phyloP scores from a whole-genome alignment of 1,140 invertebrate genomes.

The Ditylenchus dipsaci region DNA sequence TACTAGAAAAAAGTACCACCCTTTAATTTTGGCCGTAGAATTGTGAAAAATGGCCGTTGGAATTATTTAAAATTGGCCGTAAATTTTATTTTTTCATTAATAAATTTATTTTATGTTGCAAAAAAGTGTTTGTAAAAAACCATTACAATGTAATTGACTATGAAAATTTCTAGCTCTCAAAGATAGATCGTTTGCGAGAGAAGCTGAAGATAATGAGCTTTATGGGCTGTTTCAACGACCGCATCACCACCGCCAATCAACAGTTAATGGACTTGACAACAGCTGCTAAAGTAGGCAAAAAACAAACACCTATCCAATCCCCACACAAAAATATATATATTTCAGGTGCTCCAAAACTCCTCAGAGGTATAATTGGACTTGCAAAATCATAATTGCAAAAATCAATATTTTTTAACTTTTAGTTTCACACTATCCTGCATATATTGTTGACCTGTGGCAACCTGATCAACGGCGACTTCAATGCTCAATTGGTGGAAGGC shows the following conservation, averaged over 20 bases:
- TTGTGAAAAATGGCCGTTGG: too few relatives aligned
- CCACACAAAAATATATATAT: neutral
- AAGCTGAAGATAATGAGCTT: slow-evolving; percentile 32
- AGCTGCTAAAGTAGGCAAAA: slow-evolving; percentile 22
- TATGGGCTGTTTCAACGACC: slow-evolving; percentile 29
- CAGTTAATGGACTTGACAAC: slow-evolving; percentile 18
- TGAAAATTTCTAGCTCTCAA: slow-evolving; percentile 23
- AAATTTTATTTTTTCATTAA: too few relatives aligned
- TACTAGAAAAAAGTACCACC: too few relatives aligned
- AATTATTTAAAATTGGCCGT: too few relatives aligned
- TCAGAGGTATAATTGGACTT: slow-evolving; percentile 18
- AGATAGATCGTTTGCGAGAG: slow-evolving; percentile 32
- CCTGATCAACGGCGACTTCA: slow-evolving; percentile 34
- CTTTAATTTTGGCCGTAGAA: too few relatives aligned
- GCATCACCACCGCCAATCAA: slow-evolving; percentile 27
- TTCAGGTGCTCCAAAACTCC: slow-evolving; percentile 30
- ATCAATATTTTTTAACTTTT: too few relatives aligned
- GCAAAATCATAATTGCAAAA: too few relatives aligned
- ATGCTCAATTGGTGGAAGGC: slow-evolving; percentile 24
- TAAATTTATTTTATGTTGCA: too few relatives aligned
- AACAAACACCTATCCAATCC: too few relatives aligned
- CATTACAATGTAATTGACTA: too few relatives aligned
- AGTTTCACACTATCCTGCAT: slow-evolving; percentile 33
- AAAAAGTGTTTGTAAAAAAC: too few relatives aligned
- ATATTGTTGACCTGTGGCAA: slow-evolving; percentile 26